These are phyloP conservation scores for Neoascia interrupta DNA, from an alignment of 2,888 invertebrate species.

Conservation along the genomic window DNA sequence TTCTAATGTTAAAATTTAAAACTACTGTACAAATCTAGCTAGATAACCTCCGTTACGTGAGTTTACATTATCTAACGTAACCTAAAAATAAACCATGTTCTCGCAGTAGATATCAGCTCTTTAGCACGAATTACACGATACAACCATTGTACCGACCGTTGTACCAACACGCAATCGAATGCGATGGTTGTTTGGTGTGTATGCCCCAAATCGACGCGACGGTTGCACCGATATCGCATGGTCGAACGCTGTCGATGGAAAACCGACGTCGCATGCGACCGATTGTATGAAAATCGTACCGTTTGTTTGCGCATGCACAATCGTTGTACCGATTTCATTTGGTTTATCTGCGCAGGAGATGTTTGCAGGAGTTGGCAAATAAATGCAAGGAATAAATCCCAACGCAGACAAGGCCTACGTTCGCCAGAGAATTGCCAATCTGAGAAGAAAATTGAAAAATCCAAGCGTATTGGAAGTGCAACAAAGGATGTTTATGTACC, in stretches of 20 bases:
- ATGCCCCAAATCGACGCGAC: neutral
- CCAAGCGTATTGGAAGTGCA: neutral
- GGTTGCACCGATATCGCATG: neutral
- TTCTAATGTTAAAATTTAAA: too few species aligned
- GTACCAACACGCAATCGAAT: neutral
- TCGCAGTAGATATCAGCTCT: too few species aligned
- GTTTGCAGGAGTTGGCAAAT: neutral
- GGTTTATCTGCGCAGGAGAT: neutral
- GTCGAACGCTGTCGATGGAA: neutral
- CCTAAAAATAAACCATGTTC: too few species aligned
- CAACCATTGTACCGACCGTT: neutral
- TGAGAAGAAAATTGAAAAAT: slow-evolving; percentile 9
- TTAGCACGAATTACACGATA: neutral
- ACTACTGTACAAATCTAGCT: too few species aligned
- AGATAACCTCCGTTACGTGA: too few species aligned
- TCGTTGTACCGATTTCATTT: slow-evolving; percentile 3
- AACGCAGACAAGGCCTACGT: slow-evolving; percentile 3
- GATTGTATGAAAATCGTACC: slow-evolving; percentile 5
- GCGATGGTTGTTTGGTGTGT: neutral
- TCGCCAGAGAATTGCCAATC: slow-evolving; percentile 5
- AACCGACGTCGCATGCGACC: neutral
- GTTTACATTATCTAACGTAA: too few species aligned
- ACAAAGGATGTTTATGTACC: neutral
- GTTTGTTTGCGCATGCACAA: slow-evolving; percentile 9
- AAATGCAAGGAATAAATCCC: slow-evolving; percentile 7